Evolutionary conservation across 2,888 invertebrate genomes (phyloP), one percentile per base, ranked within the genome.

Genomic region (Julus scandinavius): DNA sequence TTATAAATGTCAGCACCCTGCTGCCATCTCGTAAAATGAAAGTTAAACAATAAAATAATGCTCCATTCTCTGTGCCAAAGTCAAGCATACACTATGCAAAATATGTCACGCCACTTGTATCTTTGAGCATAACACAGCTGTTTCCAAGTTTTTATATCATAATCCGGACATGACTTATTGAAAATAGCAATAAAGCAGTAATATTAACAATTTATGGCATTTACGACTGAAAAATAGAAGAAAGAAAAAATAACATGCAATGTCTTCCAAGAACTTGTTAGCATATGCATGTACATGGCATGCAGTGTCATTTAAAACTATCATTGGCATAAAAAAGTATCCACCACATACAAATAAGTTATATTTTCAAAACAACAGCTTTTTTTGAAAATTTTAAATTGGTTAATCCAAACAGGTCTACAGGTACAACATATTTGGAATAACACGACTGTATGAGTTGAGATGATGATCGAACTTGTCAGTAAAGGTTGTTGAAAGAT

Each of bases 1-100:
- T 80, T 80, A 38, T 38, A 38, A 80, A 80, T 80, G 38, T 80
- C 80, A 80, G 80, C 80, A 80, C 80, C 80, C 80, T 80, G 80
- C 29, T 80, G 80, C 80, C 29, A 80, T 38, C 38, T 80, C 11
- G 38, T 38, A 80, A 38, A 80, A 80, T 80, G 38, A 80, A 13
- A 80, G 80, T 80, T 80, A 40, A 29, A 38, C 80, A 80, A 80
- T 38, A 4, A 38, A 80, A 38, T 80, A 11, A 80, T 38, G 13
- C 38, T 80, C 38, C 29, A 80, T 80, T 40, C 38, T 40, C 38
- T 1, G 0, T 72, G 63, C 9, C 63, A 20, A 72, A 72, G 63
- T 72, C 20, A 20, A 20, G 29, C 72, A 29, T 72, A 6, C 58
- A 63, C 15, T 54, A 63, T 63, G n/a, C 63, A 63, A 20, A 63